These are phyloP conservation scores for Campoletis sonorensis DNA, from an alignment of 1,140 invertebrate species.

Conservation along the genomic window DNA sequence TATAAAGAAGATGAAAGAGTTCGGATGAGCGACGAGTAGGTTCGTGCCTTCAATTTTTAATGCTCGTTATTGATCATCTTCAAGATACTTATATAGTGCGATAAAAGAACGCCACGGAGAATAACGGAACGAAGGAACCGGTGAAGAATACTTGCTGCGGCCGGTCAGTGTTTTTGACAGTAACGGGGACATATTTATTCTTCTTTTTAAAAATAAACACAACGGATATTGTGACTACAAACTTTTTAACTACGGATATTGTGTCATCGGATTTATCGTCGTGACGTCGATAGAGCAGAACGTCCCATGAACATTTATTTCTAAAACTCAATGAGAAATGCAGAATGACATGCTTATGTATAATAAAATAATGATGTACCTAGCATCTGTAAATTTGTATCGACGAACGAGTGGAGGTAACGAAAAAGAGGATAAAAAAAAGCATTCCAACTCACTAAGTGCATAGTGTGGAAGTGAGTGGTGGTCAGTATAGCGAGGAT, in stretches of 20 bases:
- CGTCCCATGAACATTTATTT: too few species aligned
- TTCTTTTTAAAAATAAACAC: background rate
- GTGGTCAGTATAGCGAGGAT: background rate
- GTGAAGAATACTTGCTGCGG: background rate
- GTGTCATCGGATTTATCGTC: too few species aligned
- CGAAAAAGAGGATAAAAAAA: background rate
- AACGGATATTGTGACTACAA: too few species aligned
- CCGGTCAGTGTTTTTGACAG: background rate
- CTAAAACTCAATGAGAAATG: too few species aligned
- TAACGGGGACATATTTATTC: background rate
- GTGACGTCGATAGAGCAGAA: too few species aligned
- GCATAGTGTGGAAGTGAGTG: background rate
- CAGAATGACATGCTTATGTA: too few species aligned
- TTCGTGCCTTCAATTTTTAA: slow-evolving; percentile 44
- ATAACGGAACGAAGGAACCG: background rate
- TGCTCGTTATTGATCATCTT: slow-evolving; percentile 43
- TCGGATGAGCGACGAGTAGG: background rate
- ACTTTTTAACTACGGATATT: too few species aligned
- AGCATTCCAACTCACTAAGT: background rate
- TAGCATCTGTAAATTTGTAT: background rate
- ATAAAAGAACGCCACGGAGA: background rate
- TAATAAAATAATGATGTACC: too few species aligned
- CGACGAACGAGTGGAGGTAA: background rate
- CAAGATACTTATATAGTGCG: slow-evolving; percentile 19
- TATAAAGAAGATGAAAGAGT: slow-evolving; percentile 38